Base-by-base conservation (phyloP, 1,140 invertebrate species). In the Nymphalis io region DNA sequence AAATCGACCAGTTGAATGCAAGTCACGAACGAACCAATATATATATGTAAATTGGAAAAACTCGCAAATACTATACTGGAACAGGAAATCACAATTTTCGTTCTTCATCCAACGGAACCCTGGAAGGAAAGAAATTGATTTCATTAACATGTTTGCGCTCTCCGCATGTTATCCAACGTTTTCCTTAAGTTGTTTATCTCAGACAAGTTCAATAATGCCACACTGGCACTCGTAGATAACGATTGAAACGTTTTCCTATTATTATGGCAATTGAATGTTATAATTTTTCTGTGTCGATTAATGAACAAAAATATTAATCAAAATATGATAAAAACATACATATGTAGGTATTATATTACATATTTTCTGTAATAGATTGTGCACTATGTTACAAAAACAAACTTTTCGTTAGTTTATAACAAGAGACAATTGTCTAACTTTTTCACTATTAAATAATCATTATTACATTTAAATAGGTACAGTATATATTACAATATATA, bases 11-110 rank as follows among this genome's bases (percentile, higher is more conserved):
- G 79, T 46, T 75, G 60, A 55, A 88, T 88, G 80, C 87, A 81
- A 85, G 85, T 87, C 87, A 88, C 87, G 87, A 72, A 72, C 78
- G 83, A 69, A 68, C 75, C 76, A 81, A 89, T 87, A 84, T 87
- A 73, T 78, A 73, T 59, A 83, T 82, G 78, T 81, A 84, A 79
- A 87, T 86, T 79, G 71, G 76, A 77, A 78, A 82, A 88, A 82
- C 82, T 87, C 84, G 81, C 83, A 82, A 84, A 86, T 84, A 80
- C 57, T 46, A 46, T 46, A 46, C 44, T 16, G 40, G n/a, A 68
- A 70, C 71, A 73, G 51, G 65, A 48, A 51, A 55, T 62, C 48
- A 46, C 27, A 46, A 55, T 65, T 60, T 60, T 66, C 64, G 42
- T 71, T 44, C 60, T 48, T 65, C 58, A 44, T 72, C 65, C 40